Conservation (phyloP, 2,797 vertebrate genomes). For the Sardinella longiceps region DNA sequence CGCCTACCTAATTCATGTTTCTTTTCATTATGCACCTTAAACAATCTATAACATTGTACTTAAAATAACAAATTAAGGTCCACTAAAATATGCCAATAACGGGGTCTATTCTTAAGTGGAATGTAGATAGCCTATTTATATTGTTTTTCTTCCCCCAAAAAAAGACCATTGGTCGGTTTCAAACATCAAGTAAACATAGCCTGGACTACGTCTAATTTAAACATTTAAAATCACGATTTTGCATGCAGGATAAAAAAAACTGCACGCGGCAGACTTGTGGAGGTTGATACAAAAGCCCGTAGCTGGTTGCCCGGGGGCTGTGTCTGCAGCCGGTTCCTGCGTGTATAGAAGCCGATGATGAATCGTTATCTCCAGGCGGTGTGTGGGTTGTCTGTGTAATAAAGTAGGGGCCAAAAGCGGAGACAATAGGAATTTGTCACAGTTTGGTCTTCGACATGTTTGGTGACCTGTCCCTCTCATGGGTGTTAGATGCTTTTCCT, state of each 20-base stretch:
- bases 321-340: slow-evolving; percentile 65
- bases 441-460: slow-evolving; percentile 70
- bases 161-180: neutral
- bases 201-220: neutral
- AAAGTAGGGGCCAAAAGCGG: slow-evolving; percentile 77
- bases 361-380: slow-evolving; percentile 79
- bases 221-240: neutral
- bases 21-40: slow-evolving; percentile 68
- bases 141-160: no score
- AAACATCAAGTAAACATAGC: neutral
- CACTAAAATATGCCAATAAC: neutral
- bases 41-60: slow-evolving; percentile 47
- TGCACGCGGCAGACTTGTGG: neutral
- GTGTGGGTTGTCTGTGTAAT: slow-evolving; percentile 77
- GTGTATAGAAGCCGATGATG: slow-evolving; percentile 74
- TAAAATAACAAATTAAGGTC: neutral
- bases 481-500: slow-evolving; percentile 43
- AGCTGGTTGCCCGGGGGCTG: slow-evolving; percentile 70
- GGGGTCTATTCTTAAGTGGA: neutral
- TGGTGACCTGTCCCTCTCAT: slow-evolving; percentile 64
- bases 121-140: neutral
- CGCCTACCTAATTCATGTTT: slow-evolving; percentile 63
- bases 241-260: neutral
- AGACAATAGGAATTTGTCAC: slow-evolving; percentile 84
- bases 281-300: slow-evolving; percentile 67